A percentile compares a stretch with the other conserved stretches of the same genome.
These are phyloP conservation scores for Hydraecia micacea DNA, from an alignment of 2,888 invertebrate genomes.

Conservation along the genomic window DNA sequence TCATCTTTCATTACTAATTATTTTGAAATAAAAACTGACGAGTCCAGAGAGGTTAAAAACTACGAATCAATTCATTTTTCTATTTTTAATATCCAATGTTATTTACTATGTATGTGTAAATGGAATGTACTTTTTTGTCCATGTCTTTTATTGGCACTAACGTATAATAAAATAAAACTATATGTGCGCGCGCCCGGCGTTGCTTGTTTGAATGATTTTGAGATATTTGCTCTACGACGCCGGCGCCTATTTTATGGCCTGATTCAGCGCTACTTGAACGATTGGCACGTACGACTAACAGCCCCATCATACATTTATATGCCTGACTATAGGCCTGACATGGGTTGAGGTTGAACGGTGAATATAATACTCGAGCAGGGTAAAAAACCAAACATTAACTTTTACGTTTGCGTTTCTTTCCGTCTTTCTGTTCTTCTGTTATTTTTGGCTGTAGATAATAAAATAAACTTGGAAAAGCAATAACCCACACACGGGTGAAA, in stretches of 20 bases:
- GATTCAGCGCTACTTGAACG: constrained; percentile 79
- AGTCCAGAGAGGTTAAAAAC: no score
- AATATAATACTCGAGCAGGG: constrained; percentile 22
- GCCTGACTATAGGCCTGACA: constrained; percentile 44
- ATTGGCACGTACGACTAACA: constrained; percentile 82
- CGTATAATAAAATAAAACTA: constrained; percentile 71
- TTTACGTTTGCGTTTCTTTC: constrained; percentile 53
- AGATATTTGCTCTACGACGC: constrained; percentile 68
- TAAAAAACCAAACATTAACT: constrained; percentile 39
- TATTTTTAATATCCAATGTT: no score
- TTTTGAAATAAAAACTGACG: no score
- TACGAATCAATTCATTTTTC: no score
- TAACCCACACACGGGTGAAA: constrained; percentile 15
- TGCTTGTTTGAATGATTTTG: constrained; percentile 73
- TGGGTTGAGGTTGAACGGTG: constrained; percentile 44
- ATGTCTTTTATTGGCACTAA: constrained; percentile 68
- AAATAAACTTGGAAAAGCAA: constrained; percentile 25
- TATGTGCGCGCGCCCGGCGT: constrained; percentile 30
- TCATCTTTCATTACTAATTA: no score
- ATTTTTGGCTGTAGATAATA: constrained; percentile 15
- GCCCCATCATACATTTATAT: constrained; percentile 76
- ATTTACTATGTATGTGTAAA: no score
- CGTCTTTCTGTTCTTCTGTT: constrained; percentile 5
- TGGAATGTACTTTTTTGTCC: no score
- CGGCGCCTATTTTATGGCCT: constrained; percentile 76